These are phyloP conservation scores for Florisuga fusca DNA, from an alignment of 2,797 vertebrate species.

Conservation along the genomic window DNA sequence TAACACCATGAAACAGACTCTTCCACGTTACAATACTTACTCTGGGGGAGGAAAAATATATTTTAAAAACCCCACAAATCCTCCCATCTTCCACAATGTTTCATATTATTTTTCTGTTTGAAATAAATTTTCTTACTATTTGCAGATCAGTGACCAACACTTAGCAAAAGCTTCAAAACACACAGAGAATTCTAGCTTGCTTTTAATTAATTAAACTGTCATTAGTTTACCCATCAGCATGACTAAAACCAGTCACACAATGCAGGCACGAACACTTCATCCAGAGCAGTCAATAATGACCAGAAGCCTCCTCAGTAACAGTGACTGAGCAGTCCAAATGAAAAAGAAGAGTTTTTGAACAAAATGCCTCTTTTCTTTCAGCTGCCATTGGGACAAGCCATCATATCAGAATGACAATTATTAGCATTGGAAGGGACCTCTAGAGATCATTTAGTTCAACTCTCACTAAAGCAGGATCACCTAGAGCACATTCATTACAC, in stretches of 20 bases:
- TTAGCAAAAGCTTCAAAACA: neutral
- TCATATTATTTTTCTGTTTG: neutral
- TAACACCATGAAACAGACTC: neutral
- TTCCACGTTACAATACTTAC: neutral
- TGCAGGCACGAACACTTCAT: neutral
- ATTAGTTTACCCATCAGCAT: neutral
- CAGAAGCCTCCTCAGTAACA: neutral
- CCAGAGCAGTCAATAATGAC: neutral
- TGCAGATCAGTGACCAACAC: neutral
- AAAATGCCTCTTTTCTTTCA: neutral
- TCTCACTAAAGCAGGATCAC: too few species aligned
- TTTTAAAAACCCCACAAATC: neutral
- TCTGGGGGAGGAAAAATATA: neutral
- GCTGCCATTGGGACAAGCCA: neutral
- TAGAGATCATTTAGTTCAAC: too few species aligned
- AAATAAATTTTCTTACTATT: neutral
- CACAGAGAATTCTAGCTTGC: neutral
- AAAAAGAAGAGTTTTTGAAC: neutral
- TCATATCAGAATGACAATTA: neutral
- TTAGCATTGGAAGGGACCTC: too few species aligned
- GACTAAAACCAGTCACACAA: neutral
- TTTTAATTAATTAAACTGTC: neutral
- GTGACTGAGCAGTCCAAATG: neutral
- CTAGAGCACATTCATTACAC: too few species aligned
- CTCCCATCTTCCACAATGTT: neutral